Conservation (phyloP, 2,888 invertebrate species). For the Drosophila gaucha region DNA sequence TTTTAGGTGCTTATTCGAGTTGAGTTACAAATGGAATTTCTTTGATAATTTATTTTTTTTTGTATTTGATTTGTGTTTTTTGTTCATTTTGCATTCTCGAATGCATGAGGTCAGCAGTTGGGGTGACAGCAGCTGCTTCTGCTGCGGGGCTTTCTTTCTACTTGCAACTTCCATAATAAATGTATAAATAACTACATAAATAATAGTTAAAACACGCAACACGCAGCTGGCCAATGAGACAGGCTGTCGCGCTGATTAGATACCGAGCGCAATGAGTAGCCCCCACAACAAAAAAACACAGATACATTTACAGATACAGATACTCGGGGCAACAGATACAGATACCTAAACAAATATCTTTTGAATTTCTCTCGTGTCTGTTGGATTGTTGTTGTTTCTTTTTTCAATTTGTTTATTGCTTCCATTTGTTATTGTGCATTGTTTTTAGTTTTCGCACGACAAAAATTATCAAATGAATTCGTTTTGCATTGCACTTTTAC, state of each 20-base stretch:
- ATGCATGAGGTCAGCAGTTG: constrained; percentile 59
- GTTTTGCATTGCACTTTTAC: constrained; percentile 42
- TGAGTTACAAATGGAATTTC: constrained; percentile 42
- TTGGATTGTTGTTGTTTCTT: constrained; percentile 22
- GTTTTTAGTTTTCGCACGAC: constrained; percentile 46
- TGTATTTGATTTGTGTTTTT: neutral
- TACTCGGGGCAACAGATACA: constrained; percentile 33
- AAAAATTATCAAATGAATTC: constrained; percentile 18
- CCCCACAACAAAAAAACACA: constrained; percentile 13
- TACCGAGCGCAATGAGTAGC: constrained; percentile 47
- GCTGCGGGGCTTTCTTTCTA: constrained; percentile 44
- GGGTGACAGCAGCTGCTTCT: constrained; percentile 13
- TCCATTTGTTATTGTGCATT: constrained; percentile 52
- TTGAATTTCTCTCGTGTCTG: constrained; percentile 42
- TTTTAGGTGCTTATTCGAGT: constrained; percentile 49
- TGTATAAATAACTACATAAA: constrained; percentile 58
- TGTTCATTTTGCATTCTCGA: constrained; percentile 45
- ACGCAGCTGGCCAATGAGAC: constrained; percentile 64
- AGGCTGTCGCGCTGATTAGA: constrained; percentile 68
- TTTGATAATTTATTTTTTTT: constrained; percentile 10
- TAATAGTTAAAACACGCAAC: constrained; percentile 52
- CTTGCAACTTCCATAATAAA: constrained; percentile 41
- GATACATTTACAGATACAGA: constrained; percentile 24
- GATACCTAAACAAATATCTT: constrained; percentile 25
- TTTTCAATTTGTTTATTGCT: constrained; percentile 54